phyloP scores from a whole-genome alignment of 2,113 vertebrate species.

The Phalacrocorax pelagicus region DNA sequence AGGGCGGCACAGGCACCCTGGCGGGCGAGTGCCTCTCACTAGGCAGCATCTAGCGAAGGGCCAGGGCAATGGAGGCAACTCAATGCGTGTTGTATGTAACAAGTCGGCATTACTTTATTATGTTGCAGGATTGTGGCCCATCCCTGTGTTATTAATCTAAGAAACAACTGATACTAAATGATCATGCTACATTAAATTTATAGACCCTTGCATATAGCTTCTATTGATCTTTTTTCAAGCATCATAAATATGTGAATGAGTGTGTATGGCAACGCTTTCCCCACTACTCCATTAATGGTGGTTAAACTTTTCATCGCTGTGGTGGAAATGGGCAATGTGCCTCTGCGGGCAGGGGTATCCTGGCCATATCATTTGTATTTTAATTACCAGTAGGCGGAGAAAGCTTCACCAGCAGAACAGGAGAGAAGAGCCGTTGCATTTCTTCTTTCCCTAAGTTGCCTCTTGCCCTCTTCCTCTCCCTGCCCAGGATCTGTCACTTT shows the following conservation, averaged over 20 bases:
- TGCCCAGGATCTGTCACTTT: neutral
- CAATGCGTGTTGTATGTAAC: rapidly evolving
- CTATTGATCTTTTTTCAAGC: conserved; percentile 57
- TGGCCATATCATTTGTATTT: neutral
- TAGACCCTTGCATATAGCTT: conserved; percentile 62
- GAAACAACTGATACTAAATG: conserved; percentile 59
- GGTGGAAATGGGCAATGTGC: neutral
- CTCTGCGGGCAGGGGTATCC: conserved; percentile 11
- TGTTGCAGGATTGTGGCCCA: rapidly evolving
- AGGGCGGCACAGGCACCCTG: neutral
- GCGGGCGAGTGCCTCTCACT: neutral
- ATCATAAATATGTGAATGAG: conserved; percentile 56
- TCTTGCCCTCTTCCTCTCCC: neutral
- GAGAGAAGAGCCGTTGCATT: neutral
- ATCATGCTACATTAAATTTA: conserved; percentile 62
- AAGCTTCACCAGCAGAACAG: neutral
- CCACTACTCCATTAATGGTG: conserved; percentile 22
- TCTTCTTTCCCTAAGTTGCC: neutral
- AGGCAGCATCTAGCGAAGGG: neutral
- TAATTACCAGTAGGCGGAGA: conserved; percentile 1
- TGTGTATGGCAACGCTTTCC: neutral
- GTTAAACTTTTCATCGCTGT: conserved; percentile 50
- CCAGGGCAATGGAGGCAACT: neutral
- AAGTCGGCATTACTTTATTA: neutral
- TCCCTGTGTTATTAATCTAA: conserved; percentile 8